Evolutionary conservation across 2,113 vertebrate genomes (phyloP).

Genomic region (Chaenocephalus aceratus): DNA sequence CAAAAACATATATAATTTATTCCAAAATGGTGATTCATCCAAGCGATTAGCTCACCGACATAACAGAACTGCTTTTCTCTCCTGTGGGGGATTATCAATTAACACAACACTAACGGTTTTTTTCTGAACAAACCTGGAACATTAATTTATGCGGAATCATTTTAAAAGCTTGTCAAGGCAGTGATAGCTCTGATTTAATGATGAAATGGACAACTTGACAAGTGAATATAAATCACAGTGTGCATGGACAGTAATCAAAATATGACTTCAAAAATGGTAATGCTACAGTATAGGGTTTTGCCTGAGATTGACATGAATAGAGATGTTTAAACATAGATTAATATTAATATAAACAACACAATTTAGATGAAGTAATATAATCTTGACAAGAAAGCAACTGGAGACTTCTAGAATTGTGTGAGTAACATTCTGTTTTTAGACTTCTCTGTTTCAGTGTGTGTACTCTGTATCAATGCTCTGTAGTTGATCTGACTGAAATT

Average conservation of each 20-base stretch:
- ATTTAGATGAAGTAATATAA: no score
- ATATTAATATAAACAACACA: no score
- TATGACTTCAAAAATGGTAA: neutral
- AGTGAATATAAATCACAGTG: neutral
- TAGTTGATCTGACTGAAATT: no score
- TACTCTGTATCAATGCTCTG: no score
- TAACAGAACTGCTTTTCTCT: conserved; percentile 16
- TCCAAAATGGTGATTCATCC: conserved; percentile 22
- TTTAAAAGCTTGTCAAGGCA: neutral
- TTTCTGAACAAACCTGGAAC: conserved; percentile 12
- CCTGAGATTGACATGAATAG: neutral
- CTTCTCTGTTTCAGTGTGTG: no score
- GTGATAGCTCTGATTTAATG: conserved; percentile 13
- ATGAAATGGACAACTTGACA: neutral
- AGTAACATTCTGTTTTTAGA: no score
- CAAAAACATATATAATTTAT: conserved; percentile 11
- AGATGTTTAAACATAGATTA: neutral
- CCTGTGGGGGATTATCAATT: conserved; percentile 4
- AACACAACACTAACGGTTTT: conserved; percentile 19
- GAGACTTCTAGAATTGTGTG: no score
- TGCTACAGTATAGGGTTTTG: no score
- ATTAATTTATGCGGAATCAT: neutral
- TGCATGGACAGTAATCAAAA: neutral
- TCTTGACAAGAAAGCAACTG: no score
- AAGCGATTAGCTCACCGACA: conserved; percentile 13